Percentiles rank a stretch among this genome's conserved stretches.
phyloP scores from a whole-genome alignment of 2,797 vertebrate genomes.

The Thripadectes ignobilis region DNA sequence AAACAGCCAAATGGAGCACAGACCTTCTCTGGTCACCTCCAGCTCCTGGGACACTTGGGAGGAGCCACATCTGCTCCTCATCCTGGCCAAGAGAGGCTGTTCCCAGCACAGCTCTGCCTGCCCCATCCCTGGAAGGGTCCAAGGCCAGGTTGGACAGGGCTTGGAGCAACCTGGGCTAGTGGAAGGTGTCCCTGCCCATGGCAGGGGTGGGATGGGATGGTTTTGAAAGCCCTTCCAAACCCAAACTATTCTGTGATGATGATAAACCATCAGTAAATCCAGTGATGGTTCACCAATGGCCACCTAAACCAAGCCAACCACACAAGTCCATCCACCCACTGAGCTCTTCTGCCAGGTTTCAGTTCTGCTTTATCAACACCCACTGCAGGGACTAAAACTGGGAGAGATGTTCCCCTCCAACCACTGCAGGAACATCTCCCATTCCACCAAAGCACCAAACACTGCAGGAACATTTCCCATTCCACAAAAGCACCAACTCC shows the following conservation, averaged over 20 bases:
- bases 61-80: background rate
- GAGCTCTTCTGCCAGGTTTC: background rate
- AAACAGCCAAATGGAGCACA: rapidly evolving
- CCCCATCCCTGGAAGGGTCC: background rate
- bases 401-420: background rate
- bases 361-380: rapidly evolving
- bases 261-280: background rate
- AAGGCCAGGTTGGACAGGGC: background rate
- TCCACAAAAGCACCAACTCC: background rate
- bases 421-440: background rate
- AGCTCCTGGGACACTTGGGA: background rate
- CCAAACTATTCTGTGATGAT: rapidly evolving
- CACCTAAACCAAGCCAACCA: background rate
- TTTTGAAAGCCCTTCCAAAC: background rate
- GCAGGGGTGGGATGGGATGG: rapidly evolving
- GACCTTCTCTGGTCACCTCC: background rate
- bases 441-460: background rate
- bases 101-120: rapidly evolving
- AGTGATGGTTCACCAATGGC: background rate
- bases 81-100: background rate
- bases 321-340: background rate
- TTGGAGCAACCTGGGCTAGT: background rate
- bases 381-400: rapidly evolving
- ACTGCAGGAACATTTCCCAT: background rate
- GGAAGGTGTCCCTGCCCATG: background rate